Evolutionary conservation across 2,113 vertebrate genomes (phyloP).

Genomic region (Recurvirostra avosetta): DNA sequence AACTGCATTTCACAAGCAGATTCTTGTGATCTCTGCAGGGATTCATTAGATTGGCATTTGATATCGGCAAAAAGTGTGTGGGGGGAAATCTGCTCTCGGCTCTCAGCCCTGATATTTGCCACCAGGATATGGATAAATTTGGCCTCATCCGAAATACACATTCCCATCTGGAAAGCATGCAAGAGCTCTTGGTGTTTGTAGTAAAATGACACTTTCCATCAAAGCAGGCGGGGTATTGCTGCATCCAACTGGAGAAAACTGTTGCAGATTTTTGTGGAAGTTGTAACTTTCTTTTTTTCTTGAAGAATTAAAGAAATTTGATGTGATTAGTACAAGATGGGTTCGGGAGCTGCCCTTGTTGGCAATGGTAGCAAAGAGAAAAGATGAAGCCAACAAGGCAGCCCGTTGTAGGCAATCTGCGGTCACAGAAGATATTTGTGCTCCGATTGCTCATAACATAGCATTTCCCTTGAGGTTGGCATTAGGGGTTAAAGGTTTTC

Average conservation of each 20-base stretch:
- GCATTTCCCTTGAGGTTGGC: conserved; percentile 50
- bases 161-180: background rate
- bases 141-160: background rate
- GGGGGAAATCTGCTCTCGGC: background rate
- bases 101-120: background rate
- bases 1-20: conserved; percentile 1
- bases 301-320: background rate
- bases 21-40: background rate
- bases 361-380: background rate
- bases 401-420: background rate
- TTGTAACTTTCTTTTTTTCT: background rate
- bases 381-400: background rate
- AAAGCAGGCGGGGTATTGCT: background rate
- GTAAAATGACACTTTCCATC: background rate
- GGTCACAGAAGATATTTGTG: conserved; percentile 13
- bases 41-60: conserved; percentile 1
- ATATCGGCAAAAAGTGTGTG: background rate
- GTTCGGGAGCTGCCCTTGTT: background rate
- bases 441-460: background rate
- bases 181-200: background rate
- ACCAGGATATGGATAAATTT: background rate
- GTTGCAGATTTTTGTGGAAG: conserved; percentile 1
- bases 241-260: background rate
- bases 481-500: conserved; percentile 58
- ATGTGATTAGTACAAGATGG: background rate